Percentiles rank a stretch among this genome's conserved stretches.
Evolutionary conservation across 2,113 vertebrate genomes (phyloP).

Genomic region (Catharus minimus): DNA sequence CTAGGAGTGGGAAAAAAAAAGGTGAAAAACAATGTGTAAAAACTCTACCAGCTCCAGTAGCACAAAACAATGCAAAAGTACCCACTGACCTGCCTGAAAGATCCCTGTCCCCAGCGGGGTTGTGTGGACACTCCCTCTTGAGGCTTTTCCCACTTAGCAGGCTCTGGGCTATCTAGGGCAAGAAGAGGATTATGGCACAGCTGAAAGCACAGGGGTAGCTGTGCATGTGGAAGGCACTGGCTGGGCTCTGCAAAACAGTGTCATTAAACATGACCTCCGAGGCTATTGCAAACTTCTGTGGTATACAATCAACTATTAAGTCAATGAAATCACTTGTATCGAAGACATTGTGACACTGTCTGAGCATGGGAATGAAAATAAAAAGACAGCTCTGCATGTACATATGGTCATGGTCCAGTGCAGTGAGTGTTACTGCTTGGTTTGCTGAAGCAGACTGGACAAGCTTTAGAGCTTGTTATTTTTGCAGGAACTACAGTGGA

Average conservation of each 20-base stretch:
- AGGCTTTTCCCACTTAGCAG: background rate
- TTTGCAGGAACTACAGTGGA: background rate
- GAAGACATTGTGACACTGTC: conserved; percentile 23
- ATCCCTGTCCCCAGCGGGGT: background rate
- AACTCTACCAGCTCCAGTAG: background rate
- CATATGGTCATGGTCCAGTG: conserved; percentile 14
- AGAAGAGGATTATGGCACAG: background rate
- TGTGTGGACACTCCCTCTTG: background rate
- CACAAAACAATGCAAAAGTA: background rate
- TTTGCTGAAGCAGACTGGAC: background rate
- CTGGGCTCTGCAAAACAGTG: background rate
- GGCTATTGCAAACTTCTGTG: conserved; percentile 4
- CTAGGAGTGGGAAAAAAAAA: background rate
- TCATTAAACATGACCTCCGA: background rate
- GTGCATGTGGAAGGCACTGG: background rate
- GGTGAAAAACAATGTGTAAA: background rate
- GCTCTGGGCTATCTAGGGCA: background rate
- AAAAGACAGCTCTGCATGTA: background rate
- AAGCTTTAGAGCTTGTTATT: background rate
- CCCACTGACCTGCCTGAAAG: background rate
- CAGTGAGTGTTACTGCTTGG: background rate
- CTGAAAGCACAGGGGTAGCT: background rate
- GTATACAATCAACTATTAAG: conserved; percentile 41
- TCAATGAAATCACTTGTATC: conserved; percentile 59
- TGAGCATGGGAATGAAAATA: background rate